Percentiles rank a stretch among this genome's conserved stretches.
phyloP scores from a whole-genome alignment of 2,113 vertebrate species.

The Sinocyclocheilus rhinocerous region DNA sequence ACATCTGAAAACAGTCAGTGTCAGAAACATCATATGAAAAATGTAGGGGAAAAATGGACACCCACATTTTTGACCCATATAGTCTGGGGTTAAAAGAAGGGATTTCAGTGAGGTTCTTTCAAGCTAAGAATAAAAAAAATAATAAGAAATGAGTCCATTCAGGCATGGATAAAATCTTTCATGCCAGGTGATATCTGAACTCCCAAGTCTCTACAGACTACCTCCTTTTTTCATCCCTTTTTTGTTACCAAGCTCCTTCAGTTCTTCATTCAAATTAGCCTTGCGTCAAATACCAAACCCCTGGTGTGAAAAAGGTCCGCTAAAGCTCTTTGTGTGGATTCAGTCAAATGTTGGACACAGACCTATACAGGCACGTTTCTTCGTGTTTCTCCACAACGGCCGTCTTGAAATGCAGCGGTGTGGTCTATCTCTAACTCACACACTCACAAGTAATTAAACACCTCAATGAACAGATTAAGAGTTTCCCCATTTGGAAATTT shows the following conservation, averaged over 20 bases:
- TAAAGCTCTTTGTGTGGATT: constrained; percentile 49
- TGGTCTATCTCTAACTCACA: constrained; percentile 75
- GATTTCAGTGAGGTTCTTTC: background rate
- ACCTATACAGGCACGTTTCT: constrained; percentile 15
- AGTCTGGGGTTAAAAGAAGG: background rate
- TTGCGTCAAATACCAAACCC: constrained; percentile 28
- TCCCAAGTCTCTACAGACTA: background rate
- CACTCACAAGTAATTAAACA: constrained; percentile 79
- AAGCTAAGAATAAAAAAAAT: background rate
- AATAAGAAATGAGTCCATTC: constrained; percentile 9
- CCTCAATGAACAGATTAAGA: constrained; percentile 82
- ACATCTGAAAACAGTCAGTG: background rate
- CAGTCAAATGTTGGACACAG: constrained; percentile 46
- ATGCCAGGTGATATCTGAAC: background rate
- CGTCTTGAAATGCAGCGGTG: constrained; percentile 62
- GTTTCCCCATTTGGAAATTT: constrained; percentile 82
- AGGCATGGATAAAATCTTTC: constrained; percentile 35
- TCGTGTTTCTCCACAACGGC: constrained; percentile 31
- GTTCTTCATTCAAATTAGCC: constrained; percentile 44
- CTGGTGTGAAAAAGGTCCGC: constrained; percentile 33
- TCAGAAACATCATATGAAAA: background rate
- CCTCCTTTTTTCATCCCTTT: background rate
- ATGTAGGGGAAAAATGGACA: background rate
- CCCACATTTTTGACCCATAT: background rate
- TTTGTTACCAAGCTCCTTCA: constrained; percentile 19